phyloP scores from a whole-genome alignment of 2,797 vertebrate genomes.

The Eulemur mongoz region DNA sequence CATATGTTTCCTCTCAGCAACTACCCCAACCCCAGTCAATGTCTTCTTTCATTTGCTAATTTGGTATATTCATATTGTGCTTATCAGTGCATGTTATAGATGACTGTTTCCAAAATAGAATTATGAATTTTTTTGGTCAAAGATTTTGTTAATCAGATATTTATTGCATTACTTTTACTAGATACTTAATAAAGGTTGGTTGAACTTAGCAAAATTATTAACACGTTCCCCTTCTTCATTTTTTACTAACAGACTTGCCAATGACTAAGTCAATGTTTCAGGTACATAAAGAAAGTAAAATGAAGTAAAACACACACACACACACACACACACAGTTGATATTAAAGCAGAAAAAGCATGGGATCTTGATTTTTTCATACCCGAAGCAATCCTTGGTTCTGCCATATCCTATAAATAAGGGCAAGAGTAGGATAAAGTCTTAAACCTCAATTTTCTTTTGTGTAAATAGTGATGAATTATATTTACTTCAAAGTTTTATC shows the following conservation, averaged over 20 bases:
- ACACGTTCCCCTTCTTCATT: background rate
- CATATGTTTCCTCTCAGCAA: background rate
- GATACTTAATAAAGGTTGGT: background rate
- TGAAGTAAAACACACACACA: background rate
- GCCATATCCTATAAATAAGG: background rate
- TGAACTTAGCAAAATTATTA: background rate
- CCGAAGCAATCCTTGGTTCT: background rate
- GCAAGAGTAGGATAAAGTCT: background rate
- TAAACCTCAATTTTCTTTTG: background rate
- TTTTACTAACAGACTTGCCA: background rate
- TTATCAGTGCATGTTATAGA: background rate
- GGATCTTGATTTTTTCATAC: background rate
- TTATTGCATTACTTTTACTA: background rate
- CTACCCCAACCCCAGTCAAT: rapidly evolving
- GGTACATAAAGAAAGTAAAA: background rate
- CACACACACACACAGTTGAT: background rate
- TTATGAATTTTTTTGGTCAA: background rate
- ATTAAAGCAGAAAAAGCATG: background rate
- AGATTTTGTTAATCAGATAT: background rate
- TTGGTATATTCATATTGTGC: background rate
- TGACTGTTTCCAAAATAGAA: background rate
- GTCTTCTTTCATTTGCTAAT: background rate
- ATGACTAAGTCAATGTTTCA: background rate
- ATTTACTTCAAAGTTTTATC: background rate
- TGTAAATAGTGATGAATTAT: background rate